Conservation (phyloP, 23 tunicate genomes). For the Ciona savignyi region DNA sequence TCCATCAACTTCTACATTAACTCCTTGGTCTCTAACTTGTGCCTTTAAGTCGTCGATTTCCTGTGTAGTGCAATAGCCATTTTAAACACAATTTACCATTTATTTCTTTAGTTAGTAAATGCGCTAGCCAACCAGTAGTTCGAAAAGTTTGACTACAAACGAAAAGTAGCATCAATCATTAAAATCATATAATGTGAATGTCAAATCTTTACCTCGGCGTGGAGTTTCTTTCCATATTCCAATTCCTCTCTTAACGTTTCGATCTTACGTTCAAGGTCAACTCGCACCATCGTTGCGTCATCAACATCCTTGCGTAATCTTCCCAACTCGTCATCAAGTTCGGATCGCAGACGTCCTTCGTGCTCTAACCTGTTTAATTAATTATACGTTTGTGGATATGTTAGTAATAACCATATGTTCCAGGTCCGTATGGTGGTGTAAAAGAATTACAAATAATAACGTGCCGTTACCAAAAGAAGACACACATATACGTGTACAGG, state of each 20-base stretch:
- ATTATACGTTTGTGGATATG: too few species aligned
- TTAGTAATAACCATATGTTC: too few species aligned
- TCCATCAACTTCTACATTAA: constrained; percentile 93
- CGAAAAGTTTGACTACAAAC: too few species aligned
- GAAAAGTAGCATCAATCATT: too few species aligned
- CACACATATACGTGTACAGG: too few species aligned
- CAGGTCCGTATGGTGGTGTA: too few species aligned
- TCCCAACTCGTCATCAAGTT: constrained; percentile 91
- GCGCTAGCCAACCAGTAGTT: too few species aligned
- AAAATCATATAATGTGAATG: too few species aligned
- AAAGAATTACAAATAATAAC: too few species aligned
- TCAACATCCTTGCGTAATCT: constrained; percentile 95
- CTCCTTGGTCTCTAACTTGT: constrained; percentile 87
- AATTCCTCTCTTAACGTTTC: constrained; percentile 90
- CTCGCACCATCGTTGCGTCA: constrained; percentile 99
- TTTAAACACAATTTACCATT: neutral
- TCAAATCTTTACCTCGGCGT: constrained; percentile 87
- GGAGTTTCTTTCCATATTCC: constrained; percentile 84
- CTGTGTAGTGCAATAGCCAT: too few species aligned
- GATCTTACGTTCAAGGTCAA: constrained; percentile 96
- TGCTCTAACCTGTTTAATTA: constrained; percentile 68
- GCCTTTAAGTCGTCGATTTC: constrained; percentile 92
- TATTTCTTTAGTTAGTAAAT: too few species aligned
- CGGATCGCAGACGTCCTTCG: constrained; percentile 81
- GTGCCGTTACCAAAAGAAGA: too few species aligned